These are phyloP conservation scores for Hycleus cichorii DNA, from an alignment of 1,140 invertebrate species.

Conservation along the genomic window DNA sequence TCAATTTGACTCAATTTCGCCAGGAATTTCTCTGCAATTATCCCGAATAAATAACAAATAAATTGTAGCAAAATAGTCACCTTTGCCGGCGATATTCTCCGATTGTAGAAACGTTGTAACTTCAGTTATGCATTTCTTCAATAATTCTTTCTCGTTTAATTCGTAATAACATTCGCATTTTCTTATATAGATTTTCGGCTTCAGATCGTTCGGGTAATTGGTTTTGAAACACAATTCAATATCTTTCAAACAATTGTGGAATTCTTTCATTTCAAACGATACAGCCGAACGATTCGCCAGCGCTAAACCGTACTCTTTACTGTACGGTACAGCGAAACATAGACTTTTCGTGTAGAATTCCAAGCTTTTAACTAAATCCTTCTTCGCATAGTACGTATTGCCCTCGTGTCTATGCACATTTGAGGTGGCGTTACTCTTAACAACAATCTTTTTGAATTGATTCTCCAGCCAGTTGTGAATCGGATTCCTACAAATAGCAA, in stretches of 20 bases:
- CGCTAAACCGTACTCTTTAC: conserved; percentile 27
- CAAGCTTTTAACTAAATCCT: conserved; percentile 28
- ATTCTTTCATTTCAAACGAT: conserved; percentile 32
- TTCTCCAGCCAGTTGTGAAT: conserved; percentile 28
- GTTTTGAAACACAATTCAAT: conserved; percentile 31
- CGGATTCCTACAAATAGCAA: conserved; percentile 23
- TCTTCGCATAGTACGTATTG: conserved; percentile 29
- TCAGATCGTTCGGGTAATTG: conserved; percentile 27
- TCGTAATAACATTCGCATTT: conserved; percentile 31
- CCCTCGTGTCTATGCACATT: conserved; percentile 27
- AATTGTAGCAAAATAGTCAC: conserved; percentile 10
- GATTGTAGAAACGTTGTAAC: conserved; percentile 20
- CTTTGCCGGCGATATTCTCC: conserved; percentile 24
- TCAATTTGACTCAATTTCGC: conserved; percentile 21
- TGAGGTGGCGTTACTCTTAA: conserved; percentile 25
- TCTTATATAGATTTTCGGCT: conserved; percentile 30
- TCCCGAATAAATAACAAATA: neutral
- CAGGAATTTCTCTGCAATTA: conserved; percentile 25
- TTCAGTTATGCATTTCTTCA: conserved; percentile 25
- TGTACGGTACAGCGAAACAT: conserved; percentile 28
- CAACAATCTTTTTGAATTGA: conserved; percentile 26
- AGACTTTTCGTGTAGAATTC: conserved; percentile 32
- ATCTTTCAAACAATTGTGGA: conserved; percentile 33
- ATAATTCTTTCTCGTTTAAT: conserved; percentile 22
- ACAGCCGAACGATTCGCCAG: conserved; percentile 34